These are phyloP conservation scores for Sarcophilus harrisii DNA, from an alignment of 2,797 vertebrate genomes.

Conservation along the genomic window DNA sequence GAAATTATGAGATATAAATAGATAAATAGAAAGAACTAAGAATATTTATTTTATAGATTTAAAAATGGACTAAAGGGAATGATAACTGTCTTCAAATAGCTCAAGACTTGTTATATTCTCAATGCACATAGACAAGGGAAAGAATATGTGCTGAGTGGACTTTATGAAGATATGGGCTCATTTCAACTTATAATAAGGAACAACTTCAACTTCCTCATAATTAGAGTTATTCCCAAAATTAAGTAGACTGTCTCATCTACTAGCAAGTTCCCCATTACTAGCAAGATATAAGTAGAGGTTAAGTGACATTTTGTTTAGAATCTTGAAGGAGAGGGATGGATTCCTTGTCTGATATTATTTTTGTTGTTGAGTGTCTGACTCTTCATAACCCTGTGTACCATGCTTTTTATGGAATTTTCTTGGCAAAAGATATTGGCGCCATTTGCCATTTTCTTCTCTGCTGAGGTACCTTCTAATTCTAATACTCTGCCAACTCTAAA, in stretches of 20 bases:
- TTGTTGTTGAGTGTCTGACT: not conserved
- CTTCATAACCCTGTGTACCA: not conserved
- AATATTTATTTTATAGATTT: not conserved
- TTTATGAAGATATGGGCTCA: not conserved
- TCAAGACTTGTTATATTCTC: not conserved
- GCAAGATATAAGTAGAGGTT: not conserved
- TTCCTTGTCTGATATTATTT: not conserved
- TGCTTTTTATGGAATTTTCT: not conserved
- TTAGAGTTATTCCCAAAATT: not conserved
- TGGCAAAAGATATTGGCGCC: not conserved
- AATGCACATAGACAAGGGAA: not conserved
- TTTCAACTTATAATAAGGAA: not conserved
- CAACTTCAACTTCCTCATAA: not conserved
- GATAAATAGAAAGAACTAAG: not conserved
- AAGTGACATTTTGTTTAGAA: not conserved
- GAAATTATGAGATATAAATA: not conserved
- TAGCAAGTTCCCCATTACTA: not conserved
- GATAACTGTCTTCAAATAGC: not conserved
- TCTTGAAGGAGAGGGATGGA: not conserved
- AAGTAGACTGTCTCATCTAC: not conserved
- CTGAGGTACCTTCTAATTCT: not conserved
- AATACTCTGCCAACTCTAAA: not conserved
- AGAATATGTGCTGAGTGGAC: not conserved
- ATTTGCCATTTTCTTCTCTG: not conserved
- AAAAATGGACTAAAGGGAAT: not conserved